Percentiles rank a stretch among this genome's conserved stretches.
Conservation (phyloP, 2,888 invertebrate genomes). For the Eristalinus aeneus region DNA sequence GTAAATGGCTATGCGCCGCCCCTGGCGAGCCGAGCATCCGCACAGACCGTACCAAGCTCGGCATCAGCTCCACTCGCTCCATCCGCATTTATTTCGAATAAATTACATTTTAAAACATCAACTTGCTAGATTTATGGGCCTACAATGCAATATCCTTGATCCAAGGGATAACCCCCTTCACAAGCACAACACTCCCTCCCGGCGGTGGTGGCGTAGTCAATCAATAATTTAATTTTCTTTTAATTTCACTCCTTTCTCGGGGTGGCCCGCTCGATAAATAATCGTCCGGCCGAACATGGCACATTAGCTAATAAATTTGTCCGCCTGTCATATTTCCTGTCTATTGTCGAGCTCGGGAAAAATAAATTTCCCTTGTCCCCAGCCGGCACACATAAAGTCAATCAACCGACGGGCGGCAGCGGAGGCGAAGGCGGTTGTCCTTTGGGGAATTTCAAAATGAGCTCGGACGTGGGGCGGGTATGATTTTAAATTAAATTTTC, state of each 20-base stretch:
- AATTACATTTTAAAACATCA: constrained; percentile 71
- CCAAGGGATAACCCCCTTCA: constrained; percentile 24
- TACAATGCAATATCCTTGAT: constrained; percentile 57
- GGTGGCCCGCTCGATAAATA: constrained; percentile 58
- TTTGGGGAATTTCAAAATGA: constrained; percentile 54
- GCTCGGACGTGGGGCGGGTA: constrained; percentile 12
- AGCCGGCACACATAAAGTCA: constrained; percentile 12
- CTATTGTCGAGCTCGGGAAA: constrained; percentile 56
- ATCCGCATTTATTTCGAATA: constrained; percentile 62
- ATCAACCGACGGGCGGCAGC: constrained; percentile 5
- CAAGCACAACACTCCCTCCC: background rate
- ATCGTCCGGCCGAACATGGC: constrained; percentile 61
- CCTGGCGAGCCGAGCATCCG: background rate
- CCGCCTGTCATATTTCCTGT: constrained; percentile 66
- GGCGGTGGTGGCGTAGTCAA: constrained; percentile 7
- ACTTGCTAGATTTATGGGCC: constrained; percentile 60
- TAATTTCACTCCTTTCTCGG: constrained; percentile 63
- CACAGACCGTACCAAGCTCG: background rate
- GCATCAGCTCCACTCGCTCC: background rate
- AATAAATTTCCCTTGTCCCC: constrained; percentile 33
- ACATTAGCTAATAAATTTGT: constrained; percentile 69
- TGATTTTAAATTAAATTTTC: constrained; percentile 69
- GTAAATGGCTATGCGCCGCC: constrained; percentile 37
- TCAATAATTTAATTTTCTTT: constrained; percentile 69
- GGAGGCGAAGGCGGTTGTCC: constrained; percentile 28